Conservation (phyloP, 1,140 invertebrate species). For the Lamellibrachia luymesi region DNA sequence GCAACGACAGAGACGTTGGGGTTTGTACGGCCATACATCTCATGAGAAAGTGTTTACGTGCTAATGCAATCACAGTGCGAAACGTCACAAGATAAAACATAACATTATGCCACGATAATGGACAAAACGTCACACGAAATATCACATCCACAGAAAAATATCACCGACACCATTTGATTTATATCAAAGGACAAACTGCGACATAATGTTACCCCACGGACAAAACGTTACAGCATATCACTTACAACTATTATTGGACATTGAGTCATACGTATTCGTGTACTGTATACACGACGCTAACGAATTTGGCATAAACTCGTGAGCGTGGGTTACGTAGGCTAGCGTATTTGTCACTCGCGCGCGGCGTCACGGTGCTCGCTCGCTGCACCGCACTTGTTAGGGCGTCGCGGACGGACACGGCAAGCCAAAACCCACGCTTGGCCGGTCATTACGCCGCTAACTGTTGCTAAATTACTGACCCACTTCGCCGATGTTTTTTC, state of each 20-base stretch:
- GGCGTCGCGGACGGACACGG: not conserved
- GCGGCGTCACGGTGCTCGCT: not conserved
- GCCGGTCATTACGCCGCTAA: not conserved
- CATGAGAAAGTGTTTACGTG: too few relatives aligned
- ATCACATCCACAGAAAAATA: too few relatives aligned
- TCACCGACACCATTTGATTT: too few relatives aligned
- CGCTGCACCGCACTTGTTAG: not conserved
- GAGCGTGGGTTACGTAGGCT: not conserved
- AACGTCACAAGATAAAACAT: too few relatives aligned
- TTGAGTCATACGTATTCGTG: not conserved
- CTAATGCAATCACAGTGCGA: too few relatives aligned
- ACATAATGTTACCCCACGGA: not conserved
- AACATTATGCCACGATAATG: too few relatives aligned
- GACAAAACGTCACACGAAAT: too few relatives aligned
- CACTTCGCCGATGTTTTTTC: not conserved
- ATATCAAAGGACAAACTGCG: too few relatives aligned
- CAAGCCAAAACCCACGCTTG: not conserved
- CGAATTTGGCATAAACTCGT: not conserved
- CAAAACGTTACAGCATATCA: not conserved
- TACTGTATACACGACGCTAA: not conserved
- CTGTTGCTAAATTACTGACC: not conserved
- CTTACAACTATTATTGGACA: not conserved
- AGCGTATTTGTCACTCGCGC: too few relatives aligned
- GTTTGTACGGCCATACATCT: not conserved
- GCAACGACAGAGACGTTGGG: slow-evolving; percentile 60